A percentile compares a stretch with the other conserved stretches of the same genome.
Conservation (phyloP, 2,797 vertebrate genomes). For the Melanotaenia parkinsoni region DNA sequence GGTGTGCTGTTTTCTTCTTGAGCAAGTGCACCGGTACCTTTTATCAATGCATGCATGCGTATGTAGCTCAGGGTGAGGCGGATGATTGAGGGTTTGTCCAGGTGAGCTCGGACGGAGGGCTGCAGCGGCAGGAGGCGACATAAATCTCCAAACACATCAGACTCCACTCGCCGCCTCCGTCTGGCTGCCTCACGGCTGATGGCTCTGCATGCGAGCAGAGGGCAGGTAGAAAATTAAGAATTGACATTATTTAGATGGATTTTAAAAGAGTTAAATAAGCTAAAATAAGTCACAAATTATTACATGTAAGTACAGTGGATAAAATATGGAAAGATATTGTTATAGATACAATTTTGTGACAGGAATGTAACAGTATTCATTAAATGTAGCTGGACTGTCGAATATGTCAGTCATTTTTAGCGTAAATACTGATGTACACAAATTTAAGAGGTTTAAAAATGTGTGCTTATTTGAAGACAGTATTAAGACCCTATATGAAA, state of each 20-base stretch:
- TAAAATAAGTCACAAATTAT: not conserved
- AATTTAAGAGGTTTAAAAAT: not conserved
- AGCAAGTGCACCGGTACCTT: conserved; percentile 52
- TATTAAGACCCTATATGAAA: too few species aligned
- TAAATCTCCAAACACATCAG: conserved; percentile 91
- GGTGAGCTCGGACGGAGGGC: conserved; percentile 86
- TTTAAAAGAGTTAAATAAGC: too few species aligned
- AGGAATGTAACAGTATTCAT: not conserved
- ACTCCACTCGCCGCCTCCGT: conserved; percentile 90
- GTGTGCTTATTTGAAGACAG: too few species aligned
- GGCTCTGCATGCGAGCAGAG: conserved; percentile 71
- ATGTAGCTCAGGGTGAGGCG: conserved; percentile 95
- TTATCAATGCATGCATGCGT: conserved; percentile 88
- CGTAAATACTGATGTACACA: not conserved
- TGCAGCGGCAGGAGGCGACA: conserved; percentile 91
- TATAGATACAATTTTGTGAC: not conserved
- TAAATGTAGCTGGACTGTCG: not conserved
- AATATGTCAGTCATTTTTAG: not conserved
- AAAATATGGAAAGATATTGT: not conserved
- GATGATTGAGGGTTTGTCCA: conserved; percentile 97
- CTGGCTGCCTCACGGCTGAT: conserved; percentile 87
- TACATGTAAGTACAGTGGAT: not conserved
- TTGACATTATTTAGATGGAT: not conserved
- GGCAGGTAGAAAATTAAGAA: not conserved
- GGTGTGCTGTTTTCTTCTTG: not conserved